Evolutionary conservation across 1,140 invertebrate genomes (phyloP), one percentile per base, ranked within the genome.

Genomic region (Thaumetopoea pityocampa): DNA sequence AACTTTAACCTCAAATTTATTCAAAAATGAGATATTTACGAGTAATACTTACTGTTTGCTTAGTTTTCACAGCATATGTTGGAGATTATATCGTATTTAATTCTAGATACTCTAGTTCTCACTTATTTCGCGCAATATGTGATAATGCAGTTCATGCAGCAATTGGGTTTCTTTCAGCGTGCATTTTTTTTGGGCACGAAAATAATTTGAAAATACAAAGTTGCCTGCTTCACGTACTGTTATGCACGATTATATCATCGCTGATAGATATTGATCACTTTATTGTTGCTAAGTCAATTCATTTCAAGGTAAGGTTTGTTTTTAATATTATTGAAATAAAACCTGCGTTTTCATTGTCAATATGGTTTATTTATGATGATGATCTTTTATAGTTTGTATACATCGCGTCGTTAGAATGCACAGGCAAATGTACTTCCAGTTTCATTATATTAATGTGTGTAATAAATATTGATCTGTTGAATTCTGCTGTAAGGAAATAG

Each of bases 261-360:
- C 35, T 70, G 0, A 81, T 81, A 16, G 77, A 81, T 51, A 29
- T 78, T 0, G 77, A 81, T 14, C 77, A 81, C 48, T 44, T 67
- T 23, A 56, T 81, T 11, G 51, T 67, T 4, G 73, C 77, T 4
- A 67, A 44, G 44, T 81, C 77, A 5, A 35, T 78, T 12, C 28
- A 62, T 53, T 54, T 70, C 3, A 71, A 76, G 69, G 77, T 81
- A 49, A 67, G 40, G 38, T n/a, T 19, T 18, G 22, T 15, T 24
- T 42, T 24, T 23, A 8, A 4, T 24, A 24, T 24, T 16, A 16
- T 19, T 5, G 6, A 22, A 8, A 28, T 12, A 3, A 18, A 6
- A n/a, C n/a, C 8, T 7, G 4, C 9, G 4, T 4, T 5, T 5
- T 2, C 5, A 15, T n/a, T 11, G 5, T 7, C 2, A 7, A 12